A percentile compares a stretch with the other conserved stretches of the same genome.
phyloP scores from a whole-genome alignment of 2,888 invertebrate species.

The Chrysomela aeneicollis region DNA sequence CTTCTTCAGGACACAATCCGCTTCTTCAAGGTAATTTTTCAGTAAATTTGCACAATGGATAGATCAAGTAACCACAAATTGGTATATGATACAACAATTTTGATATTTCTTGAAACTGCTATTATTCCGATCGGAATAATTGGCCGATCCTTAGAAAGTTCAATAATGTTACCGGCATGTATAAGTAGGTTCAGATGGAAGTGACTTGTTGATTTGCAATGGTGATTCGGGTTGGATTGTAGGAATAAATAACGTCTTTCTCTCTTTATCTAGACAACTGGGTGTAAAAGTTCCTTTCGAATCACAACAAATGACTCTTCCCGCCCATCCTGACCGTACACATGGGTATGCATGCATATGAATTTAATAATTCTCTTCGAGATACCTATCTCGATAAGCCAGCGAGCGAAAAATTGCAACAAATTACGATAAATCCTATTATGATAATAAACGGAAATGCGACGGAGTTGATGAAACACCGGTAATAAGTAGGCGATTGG shows the following conservation, averaged over 20 bases:
- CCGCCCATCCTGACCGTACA: constrained; percentile 5
- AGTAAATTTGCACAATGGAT: too few species aligned
- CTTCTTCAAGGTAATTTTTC: too few species aligned
- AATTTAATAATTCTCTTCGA: not conserved
- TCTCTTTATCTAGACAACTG: constrained; percentile 5
- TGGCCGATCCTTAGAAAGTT: not conserved
- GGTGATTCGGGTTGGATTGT: constrained; percentile 3
- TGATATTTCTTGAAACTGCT: not conserved
- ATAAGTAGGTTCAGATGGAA: not conserved
- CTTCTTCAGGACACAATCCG: too few species aligned
- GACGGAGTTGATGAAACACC: constrained; percentile 16
- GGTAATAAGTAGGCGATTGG: constrained; percentile 13
- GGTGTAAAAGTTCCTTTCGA: constrained; percentile 5
- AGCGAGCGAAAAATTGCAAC: not conserved
- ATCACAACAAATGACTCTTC: constrained; percentile 2
- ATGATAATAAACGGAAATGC: constrained; percentile 13
- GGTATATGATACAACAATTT: too few species aligned
- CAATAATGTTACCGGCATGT: not conserved
- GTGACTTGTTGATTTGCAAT: not conserved
- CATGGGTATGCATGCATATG: constrained; percentile 1
- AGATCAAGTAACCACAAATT: too few species aligned
- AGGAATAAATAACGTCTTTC: constrained; percentile 2
- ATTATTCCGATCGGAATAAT: not conserved
- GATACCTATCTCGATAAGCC: not conserved
- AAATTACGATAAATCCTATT: not conserved